Conservation (phyloP, 1,140 invertebrate species). For the Laupala kohalensis region DNA sequence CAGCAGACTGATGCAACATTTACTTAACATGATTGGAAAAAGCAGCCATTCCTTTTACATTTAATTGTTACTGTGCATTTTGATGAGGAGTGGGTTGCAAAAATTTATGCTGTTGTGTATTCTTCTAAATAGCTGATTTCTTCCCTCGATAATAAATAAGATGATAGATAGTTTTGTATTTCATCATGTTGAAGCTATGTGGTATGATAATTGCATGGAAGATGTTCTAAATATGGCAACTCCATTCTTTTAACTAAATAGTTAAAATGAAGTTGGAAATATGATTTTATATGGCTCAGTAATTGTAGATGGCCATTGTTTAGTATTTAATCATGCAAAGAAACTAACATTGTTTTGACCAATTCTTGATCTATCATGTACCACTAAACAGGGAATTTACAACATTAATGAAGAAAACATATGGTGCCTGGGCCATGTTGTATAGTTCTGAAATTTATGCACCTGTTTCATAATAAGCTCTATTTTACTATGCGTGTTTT, state of each 20-base stretch:
- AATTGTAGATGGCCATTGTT: constrained; percentile 2
- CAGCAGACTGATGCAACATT: constrained; percentile 13
- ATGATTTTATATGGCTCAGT: background rate
- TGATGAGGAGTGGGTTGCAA: constrained; percentile 13
- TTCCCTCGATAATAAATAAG: constrained; percentile 13
- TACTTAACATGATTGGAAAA: constrained; percentile 11
- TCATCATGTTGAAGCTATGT: constrained; percentile 12
- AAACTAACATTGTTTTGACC: constrained; percentile 9
- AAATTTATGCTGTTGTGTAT: constrained; percentile 13
- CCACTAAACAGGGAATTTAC: constrained; percentile 13
- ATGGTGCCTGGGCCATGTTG: constrained; percentile 18
- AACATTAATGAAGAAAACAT: constrained; percentile 10
- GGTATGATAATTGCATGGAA: constrained; percentile 8
- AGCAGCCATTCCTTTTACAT: constrained; percentile 13
- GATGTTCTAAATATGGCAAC: constrained; percentile 8
- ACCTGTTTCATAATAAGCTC: constrained; percentile 18
- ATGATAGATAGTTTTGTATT: constrained; percentile 16
- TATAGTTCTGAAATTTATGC: constrained; percentile 16
- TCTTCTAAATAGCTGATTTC: constrained; percentile 15
- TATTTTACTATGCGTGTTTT: constrained; percentile 19
- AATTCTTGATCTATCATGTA: constrained; percentile 12
- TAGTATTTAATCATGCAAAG: constrained; percentile 1
- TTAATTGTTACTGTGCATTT: constrained; percentile 14
- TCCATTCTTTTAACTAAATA: constrained; percentile 1
- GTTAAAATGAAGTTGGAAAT: background rate